Evolutionary conservation across 2,888 invertebrate genomes (phyloP), one percentile per base, ranked within the genome.

Genomic region (Hyles lineata): DNA sequence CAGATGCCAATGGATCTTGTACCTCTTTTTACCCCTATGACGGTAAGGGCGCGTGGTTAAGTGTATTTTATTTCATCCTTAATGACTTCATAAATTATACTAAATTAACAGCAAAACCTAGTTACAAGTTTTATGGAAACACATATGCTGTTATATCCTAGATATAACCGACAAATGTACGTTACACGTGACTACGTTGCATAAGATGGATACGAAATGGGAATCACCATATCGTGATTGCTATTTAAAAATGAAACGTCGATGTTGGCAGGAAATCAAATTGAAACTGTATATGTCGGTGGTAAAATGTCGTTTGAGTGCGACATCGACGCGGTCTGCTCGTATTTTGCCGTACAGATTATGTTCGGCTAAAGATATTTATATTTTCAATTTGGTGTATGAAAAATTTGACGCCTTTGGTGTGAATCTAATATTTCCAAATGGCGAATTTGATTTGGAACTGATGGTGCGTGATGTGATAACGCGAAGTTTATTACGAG

Each of bases 201-300:
- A 67, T 63, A 63, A 43, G 60, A 70, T 70, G 59, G 61, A 71
- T 52, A 75, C 73, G 80, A 82, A 82, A 86, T 83, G 82, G 86
- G 86, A 89, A 90, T 91, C 85, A 84, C 83, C 69, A 83, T 84
- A 80, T 87, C 83, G 85, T 87, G 89, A 92, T 91, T 92, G 91
- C 91, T 91, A 90, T 87, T 92, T 91, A 91, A 91, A 91, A 90
- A 90, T 89, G 89, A 79, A 90, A 90, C 85, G 83, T 81, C 79
- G 82, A 75, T 84, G 85, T 79, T 81, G 80, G 85, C 82, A 85
- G 85, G 88, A 89, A 91, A 91, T 90, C 89, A 87, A 91, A 90
- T 91, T 87, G 91, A 88, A 88, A 89, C 83, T 87, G 85, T 86
- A 87, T 87, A 85, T 83, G 88, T 77, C 83, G 83, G 78, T 79